These are phyloP conservation scores for Drosophila busckii DNA, from an alignment of 1,140 invertebrate species.

Conservation along the genomic window DNA sequence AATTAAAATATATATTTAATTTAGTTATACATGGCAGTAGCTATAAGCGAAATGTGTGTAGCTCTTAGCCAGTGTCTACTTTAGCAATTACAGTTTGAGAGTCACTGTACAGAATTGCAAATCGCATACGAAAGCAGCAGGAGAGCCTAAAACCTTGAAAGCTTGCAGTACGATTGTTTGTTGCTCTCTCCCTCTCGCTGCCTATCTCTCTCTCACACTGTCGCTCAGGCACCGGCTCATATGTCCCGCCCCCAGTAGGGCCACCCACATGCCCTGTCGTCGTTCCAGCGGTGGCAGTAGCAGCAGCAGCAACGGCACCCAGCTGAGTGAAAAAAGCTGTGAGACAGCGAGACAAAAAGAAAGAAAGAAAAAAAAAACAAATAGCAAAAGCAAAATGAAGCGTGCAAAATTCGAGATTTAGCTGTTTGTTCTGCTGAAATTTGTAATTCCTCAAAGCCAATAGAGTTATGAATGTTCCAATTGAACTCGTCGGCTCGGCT, in stretches of 20 bases:
- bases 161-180: constrained; percentile 32
- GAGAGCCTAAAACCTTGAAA: constrained; percentile 44
- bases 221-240: too few species aligned
- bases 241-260: constrained; percentile 8
- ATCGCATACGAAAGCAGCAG: constrained; percentile 26
- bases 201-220: too few species aligned
- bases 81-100: constrained; percentile 20
- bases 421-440: too few species aligned
- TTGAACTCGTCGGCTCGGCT: too few species aligned
- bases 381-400: too few species aligned
- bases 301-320: constrained; percentile 20
- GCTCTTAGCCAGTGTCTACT: too few species aligned
- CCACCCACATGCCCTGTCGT: constrained; percentile 29
- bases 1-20: too few species aligned
- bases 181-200: constrained; percentile 11
- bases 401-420: too few species aligned
- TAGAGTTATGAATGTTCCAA: too few species aligned
- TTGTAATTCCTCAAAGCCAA: too few species aligned
- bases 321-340: constrained; percentile 55
- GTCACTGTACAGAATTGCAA: constrained; percentile 30
- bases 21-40: too few species aligned
- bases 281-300: constrained; percentile 35
- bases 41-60: not conserved
- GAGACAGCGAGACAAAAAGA: constrained; percentile 14
- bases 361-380: too few species aligned